These are phyloP conservation scores for Lasioglossum figueresi DNA, from an alignment of 2,888 invertebrate species.

Conservation along the genomic window DNA sequence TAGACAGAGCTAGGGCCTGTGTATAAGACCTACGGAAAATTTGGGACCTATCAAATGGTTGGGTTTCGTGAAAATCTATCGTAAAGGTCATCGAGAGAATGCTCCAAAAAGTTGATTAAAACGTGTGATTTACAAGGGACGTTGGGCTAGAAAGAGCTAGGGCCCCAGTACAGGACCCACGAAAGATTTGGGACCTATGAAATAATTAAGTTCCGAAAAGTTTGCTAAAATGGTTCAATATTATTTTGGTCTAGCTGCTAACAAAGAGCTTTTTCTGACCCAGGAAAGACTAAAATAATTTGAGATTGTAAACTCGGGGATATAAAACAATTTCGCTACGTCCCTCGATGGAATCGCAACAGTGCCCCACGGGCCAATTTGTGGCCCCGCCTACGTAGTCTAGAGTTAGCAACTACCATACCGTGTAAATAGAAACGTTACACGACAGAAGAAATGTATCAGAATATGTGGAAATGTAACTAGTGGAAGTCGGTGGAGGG, in stretches of 20 bases:
- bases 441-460: background rate
- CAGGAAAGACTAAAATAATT: background rate
- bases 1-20: too few species aligned
- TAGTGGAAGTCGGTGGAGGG: background rate
- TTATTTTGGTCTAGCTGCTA: background rate
- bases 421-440: background rate
- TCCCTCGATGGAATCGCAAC: background rate
- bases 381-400: background rate
- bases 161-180: too few species aligned
- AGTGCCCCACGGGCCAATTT: background rate
- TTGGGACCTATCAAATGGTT: too few species aligned
- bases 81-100: too few species aligned
- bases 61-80: too few species aligned
- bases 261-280: background rate
- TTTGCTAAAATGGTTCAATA: background rate
- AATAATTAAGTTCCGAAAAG: too few species aligned
- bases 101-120: too few species aligned
- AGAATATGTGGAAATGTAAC: background rate
- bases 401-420: background rate
- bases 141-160: too few species aligned
- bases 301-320: background rate
- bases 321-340: background rate
- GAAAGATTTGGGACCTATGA: too few species aligned
- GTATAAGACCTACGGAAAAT: too few species aligned
- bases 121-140: too few species aligned